Percentiles rank a stretch among this genome's conserved stretches.
Evolutionary conservation across 2,888 invertebrate genomes (phyloP).

Genomic region (Acrocera orbiculus): DNA sequence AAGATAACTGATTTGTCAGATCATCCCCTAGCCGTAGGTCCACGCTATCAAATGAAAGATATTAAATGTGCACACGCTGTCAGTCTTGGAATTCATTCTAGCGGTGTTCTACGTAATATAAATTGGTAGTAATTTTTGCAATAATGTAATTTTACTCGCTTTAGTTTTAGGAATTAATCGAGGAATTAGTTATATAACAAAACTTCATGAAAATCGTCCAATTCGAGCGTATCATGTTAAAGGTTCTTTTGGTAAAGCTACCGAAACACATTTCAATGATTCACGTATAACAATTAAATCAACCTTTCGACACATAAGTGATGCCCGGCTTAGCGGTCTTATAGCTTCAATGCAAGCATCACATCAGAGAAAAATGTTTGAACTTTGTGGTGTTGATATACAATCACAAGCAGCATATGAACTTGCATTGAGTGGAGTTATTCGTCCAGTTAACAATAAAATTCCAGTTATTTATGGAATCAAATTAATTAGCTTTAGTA

Average conservation of each 20-base stretch:
- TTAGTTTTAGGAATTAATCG: conserved; percentile 56
- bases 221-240: conserved; percentile 55
- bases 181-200: conserved; percentile 39
- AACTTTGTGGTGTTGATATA: conserved; percentile 59
- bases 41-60: conserved; percentile 51
- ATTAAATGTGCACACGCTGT: conserved; percentile 43
- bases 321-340: conserved; percentile 50
- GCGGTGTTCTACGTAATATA: conserved; percentile 53
- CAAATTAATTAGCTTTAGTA: conserved; percentile 61
- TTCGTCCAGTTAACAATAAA: conserved; percentile 52
- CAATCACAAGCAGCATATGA: conserved; percentile 83
- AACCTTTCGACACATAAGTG: conserved; percentile 50
- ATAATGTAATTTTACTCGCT: conserved; percentile 14
- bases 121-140: not conserved
- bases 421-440: conserved; percentile 60
- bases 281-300: conserved; percentile 54
- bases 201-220: conserved; percentile 41
- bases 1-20: conserved; percentile 54
- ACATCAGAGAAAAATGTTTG: conserved; percentile 73
- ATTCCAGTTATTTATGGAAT: conserved; percentile 71
- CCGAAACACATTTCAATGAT: conserved; percentile 51
- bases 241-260: conserved; percentile 58
- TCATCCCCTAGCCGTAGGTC: conserved; percentile 55
- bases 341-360: conserved; percentile 66
- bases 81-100: conserved; percentile 42